Evolutionary conservation across 2,888 invertebrate species (phyloP).

Genomic region (Eristalis intricaria): DNA sequence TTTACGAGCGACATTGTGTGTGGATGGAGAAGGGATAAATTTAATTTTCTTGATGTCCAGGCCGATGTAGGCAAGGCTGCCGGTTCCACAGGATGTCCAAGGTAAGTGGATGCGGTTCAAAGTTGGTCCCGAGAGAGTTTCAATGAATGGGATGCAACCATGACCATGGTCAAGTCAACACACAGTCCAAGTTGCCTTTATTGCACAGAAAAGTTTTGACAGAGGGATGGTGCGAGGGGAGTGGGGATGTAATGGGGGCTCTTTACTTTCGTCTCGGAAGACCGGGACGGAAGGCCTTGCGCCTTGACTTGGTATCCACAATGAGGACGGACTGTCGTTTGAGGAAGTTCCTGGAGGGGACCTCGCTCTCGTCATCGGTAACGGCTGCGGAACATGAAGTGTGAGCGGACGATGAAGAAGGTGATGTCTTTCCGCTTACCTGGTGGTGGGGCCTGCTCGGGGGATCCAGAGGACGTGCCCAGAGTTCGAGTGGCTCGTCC

Average conservation of each 20-base stretch:
- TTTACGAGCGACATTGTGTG: constrained; percentile 57
- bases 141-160: constrained; percentile 15
- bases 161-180: constrained; percentile 11
- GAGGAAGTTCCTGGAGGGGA: constrained; percentile 89
- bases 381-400: constrained; percentile 76
- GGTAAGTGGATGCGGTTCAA: constrained; percentile 24
- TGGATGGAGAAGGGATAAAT: constrained; percentile 42
- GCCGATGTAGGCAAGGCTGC: constrained; percentile 25
- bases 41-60: constrained; percentile 28
- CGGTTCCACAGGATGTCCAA: constrained; percentile 18
- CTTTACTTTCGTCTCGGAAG: constrained; percentile 74
- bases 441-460: constrained; percentile 79
- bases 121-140: constrained; percentile 1
- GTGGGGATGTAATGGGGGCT: not conserved
- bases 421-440: constrained; percentile 74
- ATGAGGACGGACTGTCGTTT: constrained; percentile 92
- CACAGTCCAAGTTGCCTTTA: not conserved
- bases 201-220: not conserved
- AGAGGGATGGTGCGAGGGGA: not conserved
- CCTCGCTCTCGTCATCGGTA: constrained; percentile 92
- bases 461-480: constrained; percentile 80
- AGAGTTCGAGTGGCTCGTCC: constrained; percentile 79
- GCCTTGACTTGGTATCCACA: constrained; percentile 90
- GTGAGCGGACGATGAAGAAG: not conserved
- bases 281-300: constrained; percentile 86